Percentiles rank a stretch among this genome's conserved stretches.
Conservation (phyloP, 2,888 invertebrate species). For the Platycnemis pennipes region DNA sequence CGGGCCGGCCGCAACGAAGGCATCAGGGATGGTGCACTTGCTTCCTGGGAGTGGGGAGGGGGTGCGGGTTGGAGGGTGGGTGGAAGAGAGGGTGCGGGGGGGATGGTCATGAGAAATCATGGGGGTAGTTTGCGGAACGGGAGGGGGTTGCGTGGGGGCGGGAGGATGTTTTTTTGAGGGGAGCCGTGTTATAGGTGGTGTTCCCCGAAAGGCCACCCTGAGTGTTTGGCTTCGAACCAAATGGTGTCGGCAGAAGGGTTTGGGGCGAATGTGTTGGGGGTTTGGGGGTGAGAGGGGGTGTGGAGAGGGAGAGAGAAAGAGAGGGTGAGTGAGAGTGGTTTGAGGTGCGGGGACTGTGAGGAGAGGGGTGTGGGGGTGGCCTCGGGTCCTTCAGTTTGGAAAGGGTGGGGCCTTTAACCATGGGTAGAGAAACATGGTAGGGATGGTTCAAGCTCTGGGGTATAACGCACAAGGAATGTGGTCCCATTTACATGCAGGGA, state of each 20-base stretch:
- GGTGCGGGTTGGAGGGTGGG: not conserved
- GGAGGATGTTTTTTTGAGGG: not conserved
- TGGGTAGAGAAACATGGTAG: not conserved
- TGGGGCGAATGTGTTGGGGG: not conserved
- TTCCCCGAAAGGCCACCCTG: constrained; percentile 66
- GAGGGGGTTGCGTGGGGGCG: not conserved
- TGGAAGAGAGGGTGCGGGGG: not conserved
- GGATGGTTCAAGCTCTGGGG: not conserved
- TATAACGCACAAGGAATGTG: not conserved
- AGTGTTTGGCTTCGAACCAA: constrained; percentile 66
- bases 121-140: not conserved
- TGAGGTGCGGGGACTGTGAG: not conserved
- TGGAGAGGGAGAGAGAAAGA: not conserved
- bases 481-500: not conserved
- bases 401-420: constrained; percentile 15
- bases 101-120: not conserved
- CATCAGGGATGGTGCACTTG: not conserved
- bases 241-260: constrained; percentile 37
- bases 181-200: constrained; percentile 63
- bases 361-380: not conserved
- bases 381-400: not conserved
- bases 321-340: not conserved
- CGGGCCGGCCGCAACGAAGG: not conserved
- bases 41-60: not conserved
- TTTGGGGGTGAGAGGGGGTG: not conserved